Conservation (phyloP, 2,113 vertebrate species). For the Catharus fuscescens region DNA sequence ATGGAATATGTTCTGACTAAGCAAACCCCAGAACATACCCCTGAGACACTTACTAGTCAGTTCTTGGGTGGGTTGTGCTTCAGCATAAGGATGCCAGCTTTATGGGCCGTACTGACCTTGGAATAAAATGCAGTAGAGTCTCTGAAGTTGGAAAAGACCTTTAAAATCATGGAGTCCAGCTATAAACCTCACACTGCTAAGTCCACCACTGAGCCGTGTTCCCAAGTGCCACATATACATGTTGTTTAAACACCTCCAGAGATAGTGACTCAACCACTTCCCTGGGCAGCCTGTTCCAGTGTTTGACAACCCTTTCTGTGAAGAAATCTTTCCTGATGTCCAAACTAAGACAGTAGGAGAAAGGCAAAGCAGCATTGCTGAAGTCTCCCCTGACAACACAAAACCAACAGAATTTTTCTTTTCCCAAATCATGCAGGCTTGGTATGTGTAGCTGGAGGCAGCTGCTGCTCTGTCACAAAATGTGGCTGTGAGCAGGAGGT, state of each 20-base stretch:
- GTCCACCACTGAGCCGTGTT: background rate
- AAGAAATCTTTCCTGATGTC: background rate
- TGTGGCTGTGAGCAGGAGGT: background rate
- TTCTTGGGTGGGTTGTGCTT: background rate
- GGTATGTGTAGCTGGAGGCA: background rate
- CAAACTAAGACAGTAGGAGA: background rate
- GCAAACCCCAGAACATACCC: background rate
- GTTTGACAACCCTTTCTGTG: background rate
- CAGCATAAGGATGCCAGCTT: background rate
- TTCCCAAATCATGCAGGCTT: accelerated
- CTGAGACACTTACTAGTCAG: background rate
- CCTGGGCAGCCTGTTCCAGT: background rate
- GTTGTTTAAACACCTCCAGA: background rate
- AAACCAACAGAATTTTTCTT: background rate
- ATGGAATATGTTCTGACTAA: background rate
- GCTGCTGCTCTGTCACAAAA: background rate
- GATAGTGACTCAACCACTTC: background rate
- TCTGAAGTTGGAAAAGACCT: background rate
- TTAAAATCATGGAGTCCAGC: background rate
- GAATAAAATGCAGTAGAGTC: background rate
- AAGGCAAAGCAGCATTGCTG: background rate
- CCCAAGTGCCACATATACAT: background rate
- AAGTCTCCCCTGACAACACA: background rate
- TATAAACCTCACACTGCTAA: background rate
- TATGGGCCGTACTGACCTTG: background rate